Percentiles rank a stretch among this genome's conserved stretches.
These are phyloP conservation scores for Lacerta bilineata DNA, from an alignment of 2,797 vertebrate genomes.

Conservation along the genomic window DNA sequence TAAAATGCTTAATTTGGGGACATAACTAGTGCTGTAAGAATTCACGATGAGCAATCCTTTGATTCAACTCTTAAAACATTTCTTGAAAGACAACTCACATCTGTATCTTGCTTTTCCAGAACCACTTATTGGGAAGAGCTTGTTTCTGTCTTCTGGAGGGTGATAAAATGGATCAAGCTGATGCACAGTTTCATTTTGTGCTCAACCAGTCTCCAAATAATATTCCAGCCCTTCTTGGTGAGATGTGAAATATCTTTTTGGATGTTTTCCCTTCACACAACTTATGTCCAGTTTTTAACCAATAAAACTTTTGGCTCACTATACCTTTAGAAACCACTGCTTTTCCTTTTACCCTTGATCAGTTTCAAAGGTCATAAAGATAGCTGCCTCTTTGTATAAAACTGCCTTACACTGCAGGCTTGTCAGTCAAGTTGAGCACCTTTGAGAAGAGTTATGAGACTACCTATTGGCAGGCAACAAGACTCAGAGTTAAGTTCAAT, in stretches of 20 bases:
- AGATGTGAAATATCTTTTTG: slow-evolving; percentile 54
- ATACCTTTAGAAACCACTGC: neutral
- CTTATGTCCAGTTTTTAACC: neutral
- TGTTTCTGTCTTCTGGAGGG: slow-evolving; percentile 99
- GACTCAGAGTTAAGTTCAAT: neutral
- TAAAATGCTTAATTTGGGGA: no score
- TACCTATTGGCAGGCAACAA: neutral
- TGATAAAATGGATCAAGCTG: slow-evolving; percentile 99
- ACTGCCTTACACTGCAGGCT: neutral
- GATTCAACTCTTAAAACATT: neutral
- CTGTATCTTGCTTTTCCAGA: slow-evolving; percentile 81
- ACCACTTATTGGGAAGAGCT: slow-evolving; percentile 97
- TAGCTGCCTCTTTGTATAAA: neutral
- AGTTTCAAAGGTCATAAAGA: no score
- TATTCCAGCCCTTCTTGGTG: slow-evolving; percentile 96
- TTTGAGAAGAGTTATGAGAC: neutral
- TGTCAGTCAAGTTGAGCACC: neutral
- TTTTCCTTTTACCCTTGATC: neutral
- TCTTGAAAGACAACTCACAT: neutral
- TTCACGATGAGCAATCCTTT: no score
- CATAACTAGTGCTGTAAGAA: no score
- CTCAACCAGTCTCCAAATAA: slow-evolving; percentile 99
- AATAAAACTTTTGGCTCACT: neutral
- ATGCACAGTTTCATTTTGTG: slow-evolving; percentile 98
- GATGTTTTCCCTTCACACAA: neutral